Percentiles rank a stretch among this genome's conserved stretches.
Evolutionary conservation across 2,888 invertebrate genomes (phyloP).

Genomic region (Deilephila elpenor): DNA sequence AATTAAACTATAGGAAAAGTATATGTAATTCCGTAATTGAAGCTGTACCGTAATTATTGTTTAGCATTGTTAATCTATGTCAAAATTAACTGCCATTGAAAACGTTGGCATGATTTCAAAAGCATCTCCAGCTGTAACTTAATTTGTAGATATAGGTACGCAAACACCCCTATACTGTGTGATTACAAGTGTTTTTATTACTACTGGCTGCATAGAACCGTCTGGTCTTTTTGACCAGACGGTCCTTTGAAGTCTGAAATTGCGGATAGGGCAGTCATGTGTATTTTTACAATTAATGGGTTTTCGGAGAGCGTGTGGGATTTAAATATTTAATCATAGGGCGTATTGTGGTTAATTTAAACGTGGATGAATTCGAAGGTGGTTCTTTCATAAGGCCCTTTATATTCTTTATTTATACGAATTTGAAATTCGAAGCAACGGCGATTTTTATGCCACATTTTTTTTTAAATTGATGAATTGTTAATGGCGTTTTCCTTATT

Average conservation of each 20-base stretch:
- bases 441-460: no score
- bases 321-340: conserved; percentile 29
- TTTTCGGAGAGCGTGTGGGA: conserved; percentile 14
- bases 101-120: conserved; percentile 10
- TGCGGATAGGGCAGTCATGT: conserved; percentile 28
- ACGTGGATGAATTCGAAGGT: conserved; percentile 3
- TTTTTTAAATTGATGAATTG: no score
- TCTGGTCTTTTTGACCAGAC: no score
- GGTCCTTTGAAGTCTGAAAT: conserved; percentile 32
- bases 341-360: conserved; percentile 26
- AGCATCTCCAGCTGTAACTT: background rate
- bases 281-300: conserved; percentile 31
- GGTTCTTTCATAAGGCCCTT: background rate
- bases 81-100: conserved; percentile 1
- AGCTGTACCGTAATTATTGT: background rate
- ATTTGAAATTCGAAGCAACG: background rate
- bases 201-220: background rate
- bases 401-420: conserved; percentile 5
- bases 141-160: conserved; percentile 10
- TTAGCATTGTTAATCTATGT: background rate
- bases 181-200: conserved; percentile 28
- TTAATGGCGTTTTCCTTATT: no score
- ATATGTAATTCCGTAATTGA: background rate
- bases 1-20: background rate
- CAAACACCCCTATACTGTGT: background rate